Base-by-base conservation (phyloP, 2,113 vertebrate genomes). In the Octodon degus region DNA sequence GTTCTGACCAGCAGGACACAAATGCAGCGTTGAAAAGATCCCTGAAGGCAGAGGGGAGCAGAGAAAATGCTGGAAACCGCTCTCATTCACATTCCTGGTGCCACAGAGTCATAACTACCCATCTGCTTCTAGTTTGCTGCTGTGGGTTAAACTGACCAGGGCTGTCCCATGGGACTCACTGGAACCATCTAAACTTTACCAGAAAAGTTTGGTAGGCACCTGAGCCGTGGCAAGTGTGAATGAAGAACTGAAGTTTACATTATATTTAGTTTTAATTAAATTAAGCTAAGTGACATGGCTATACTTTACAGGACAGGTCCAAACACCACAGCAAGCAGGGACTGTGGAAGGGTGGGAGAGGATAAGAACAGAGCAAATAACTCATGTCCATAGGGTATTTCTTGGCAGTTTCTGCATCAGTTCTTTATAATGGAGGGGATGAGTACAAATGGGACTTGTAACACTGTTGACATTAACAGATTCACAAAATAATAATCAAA, bases 1-100 rank as follows among this genome's bases (percentile, higher is more conserved):
- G 98, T 80, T 99, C 99, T 1, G 99, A 99, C 99, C 99, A 99
- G 98, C 99, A 99, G 0, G 99, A 99, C 96, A 99, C 99, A 91
- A 99, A 99, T 0, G 99, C 99, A 0, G 99, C 99, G 2, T 99
- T 99, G 97, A 99, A 99, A 86, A 99, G 99, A 96, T 99, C 99
- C 97, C 99, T 99, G 97, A 74, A 65, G 89, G 77, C 43, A 79
- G 84, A 96, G 43, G 74, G 25, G 63, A 1, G 82, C 14, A 14
- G 37, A 76, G 43, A n/a, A 65, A 50, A 32, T 2, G 63, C 0
- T 84, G 63, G 58, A 40, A n/a, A 70, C 4, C 53, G 3, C 30
- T 20, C 62, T 14, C 14, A 14, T 10, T 10, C 34, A 63, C 63
- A 62, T 70, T 65, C 81, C 60, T 5, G 55, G 34, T n/a, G 58